phyloP scores from a whole-genome alignment of 1,140 invertebrate genomes.

The Achatina immaculata region DNA sequence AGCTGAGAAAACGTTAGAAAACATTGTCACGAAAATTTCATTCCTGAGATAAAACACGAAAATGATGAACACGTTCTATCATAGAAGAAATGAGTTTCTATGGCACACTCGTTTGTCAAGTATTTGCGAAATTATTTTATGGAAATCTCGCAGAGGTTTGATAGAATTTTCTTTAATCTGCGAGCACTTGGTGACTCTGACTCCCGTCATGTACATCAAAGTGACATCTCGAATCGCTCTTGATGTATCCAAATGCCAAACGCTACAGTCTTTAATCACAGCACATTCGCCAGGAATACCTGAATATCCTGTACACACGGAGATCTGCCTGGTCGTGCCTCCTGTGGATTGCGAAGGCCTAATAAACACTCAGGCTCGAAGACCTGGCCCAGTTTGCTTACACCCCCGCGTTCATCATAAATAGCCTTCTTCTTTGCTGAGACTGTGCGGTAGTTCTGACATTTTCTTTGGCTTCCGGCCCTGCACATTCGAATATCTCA shows the following conservation, averaged over 20 bases:
- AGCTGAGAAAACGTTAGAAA: no score
- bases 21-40: no score
- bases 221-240: not conserved
- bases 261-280: not conserved
- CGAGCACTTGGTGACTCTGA: not conserved
- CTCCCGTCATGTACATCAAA: not conserved
- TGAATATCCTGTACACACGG: not conserved
- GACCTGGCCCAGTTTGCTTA: not conserved
- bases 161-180: no score
- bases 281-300: not conserved
- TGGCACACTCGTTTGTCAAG: no score
- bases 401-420: not conserved
- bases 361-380: constrained; percentile 2
- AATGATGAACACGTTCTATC: no score
- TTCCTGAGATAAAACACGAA: no score
- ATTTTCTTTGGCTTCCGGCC: not conserved
- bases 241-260: not conserved
- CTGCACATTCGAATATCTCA: not conserved
- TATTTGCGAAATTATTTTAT: no score
- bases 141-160: no score
- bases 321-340: not conserved
- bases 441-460: not conserved
- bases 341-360: not conserved
- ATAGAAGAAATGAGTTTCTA: no score
- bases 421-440: not conserved